phyloP scores from a whole-genome alignment of 1,140 invertebrate genomes.

The Drosophila takahashii region DNA sequence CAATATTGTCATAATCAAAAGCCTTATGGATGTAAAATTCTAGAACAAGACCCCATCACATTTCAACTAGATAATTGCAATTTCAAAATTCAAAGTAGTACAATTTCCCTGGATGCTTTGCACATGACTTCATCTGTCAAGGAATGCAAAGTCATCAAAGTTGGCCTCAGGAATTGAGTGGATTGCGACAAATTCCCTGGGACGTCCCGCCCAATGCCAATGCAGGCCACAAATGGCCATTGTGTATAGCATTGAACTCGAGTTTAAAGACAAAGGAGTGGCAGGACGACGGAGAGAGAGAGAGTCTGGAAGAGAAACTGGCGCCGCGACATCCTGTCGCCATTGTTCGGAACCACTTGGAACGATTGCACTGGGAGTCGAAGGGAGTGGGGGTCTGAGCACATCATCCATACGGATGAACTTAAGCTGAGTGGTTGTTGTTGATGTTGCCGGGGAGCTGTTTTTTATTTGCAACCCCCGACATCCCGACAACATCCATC shows the following conservation, averaged over 20 bases:
- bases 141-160: constrained; percentile 37
- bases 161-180: constrained; percentile 24
- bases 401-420: constrained; percentile 65
- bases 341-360: constrained; percentile 50
- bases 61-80: background rate
- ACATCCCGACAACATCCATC: constrained; percentile 20
- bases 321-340: constrained; percentile 76
- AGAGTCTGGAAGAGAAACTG: constrained; percentile 42
- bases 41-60: background rate
- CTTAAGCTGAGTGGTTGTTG: constrained; percentile 40
- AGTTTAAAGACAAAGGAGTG: constrained; percentile 25
- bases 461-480: constrained; percentile 57
- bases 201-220: constrained; percentile 41
- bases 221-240: constrained; percentile 56
- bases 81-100: background rate
- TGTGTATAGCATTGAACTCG: constrained; percentile 53
- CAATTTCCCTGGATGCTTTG: background rate
- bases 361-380: constrained; percentile 44
- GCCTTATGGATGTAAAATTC: background rate
- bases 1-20: background rate
- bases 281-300: background rate
- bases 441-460: constrained; percentile 30
- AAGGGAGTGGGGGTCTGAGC: background rate
- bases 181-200: constrained; percentile 37
- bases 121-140: constrained; percentile 32